Conservation (phyloP, 2,888 invertebrate genomes). For the Euspilapteryx auroguttella region DNA sequence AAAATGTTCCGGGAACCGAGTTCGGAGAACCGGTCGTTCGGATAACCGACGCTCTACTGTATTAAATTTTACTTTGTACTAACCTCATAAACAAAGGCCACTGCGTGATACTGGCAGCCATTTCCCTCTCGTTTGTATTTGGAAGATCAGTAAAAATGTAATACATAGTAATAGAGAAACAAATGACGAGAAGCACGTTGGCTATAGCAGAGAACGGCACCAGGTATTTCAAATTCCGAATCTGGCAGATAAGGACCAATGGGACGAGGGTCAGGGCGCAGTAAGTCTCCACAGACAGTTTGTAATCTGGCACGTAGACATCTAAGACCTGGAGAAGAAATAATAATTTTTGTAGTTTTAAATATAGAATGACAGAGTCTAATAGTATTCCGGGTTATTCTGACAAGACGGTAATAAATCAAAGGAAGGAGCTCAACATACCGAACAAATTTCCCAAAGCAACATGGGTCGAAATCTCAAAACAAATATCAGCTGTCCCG, state of each 20-base stretch:
- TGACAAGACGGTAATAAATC: too few species aligned
- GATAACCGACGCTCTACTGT: too few species aligned
- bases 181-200: constrained; percentile 75
- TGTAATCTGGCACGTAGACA: constrained; percentile 30
- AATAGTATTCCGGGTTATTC: too few species aligned
- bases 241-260: constrained; percentile 69
- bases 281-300: constrained; percentile 63
- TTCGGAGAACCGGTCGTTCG: too few species aligned
- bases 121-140: constrained; percentile 27
- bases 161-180: constrained; percentile 79
- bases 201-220: constrained; percentile 90
- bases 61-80: neutral
- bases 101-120: constrained; percentile 53
- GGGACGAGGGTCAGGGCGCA: constrained; percentile 70
- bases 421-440: too few species aligned
- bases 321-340: constrained; percentile 50
- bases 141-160: constrained; percentile 69
- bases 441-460: too few species aligned
- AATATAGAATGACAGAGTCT: too few species aligned
- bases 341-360: too few species aligned
- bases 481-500: too few species aligned
- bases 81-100: constrained; percentile 84
- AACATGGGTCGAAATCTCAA: too few species aligned
- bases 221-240: constrained; percentile 77
- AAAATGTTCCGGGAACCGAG: too few species aligned